Evolutionary conservation across 2,888 invertebrate genomes (phyloP), one percentile per base, ranked within the genome.

Genomic region (Mesorhabditis sp.): DNA sequence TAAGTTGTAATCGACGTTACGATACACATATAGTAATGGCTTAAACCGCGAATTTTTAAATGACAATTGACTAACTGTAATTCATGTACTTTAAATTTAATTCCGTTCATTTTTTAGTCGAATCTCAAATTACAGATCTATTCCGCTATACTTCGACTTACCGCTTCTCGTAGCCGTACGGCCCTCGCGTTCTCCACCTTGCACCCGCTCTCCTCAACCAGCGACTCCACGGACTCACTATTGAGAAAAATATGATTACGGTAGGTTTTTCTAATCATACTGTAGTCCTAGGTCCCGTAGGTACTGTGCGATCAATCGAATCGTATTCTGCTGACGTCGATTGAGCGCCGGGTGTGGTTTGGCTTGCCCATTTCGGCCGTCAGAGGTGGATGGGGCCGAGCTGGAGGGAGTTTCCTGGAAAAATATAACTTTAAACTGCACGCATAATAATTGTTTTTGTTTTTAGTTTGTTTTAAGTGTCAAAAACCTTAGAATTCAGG

Each of bases 201-300:
- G 66, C 79, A 79, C 5, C 83, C 82, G 43, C 77, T 81, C 68
- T 83, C 83, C 67, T 82, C 81, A 13, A 82, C 80, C 6, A 83
- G 71, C 4, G 78, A 70, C 62, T 82, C 81, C 10, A 79, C 83
- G 42, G 81, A 79, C 15, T 77, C 78, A 66, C 83, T 83, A 64
- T 50, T 78, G 69, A 65, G 15, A 43, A 72, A 67, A 28, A 43
- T 28, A 69, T 6, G 43, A 44, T 15, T 5, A 62, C 41, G 64
- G 1, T 2, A 1, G 1, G 1, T 28, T 2, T 28, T 28, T 28
- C 28, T n/a, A 42, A 42, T 70, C 77, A 76, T 63, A 83, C 83
- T 73, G 70, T 65, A 83, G 70, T 42, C 83, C 83, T 58, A 82
- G 69, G 62, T 76, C 75, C 66, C 76, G 75, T 28, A 83, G 76